Conservation (phyloP, 2,113 vertebrate species). For the Bambusicola thoracicus region DNA sequence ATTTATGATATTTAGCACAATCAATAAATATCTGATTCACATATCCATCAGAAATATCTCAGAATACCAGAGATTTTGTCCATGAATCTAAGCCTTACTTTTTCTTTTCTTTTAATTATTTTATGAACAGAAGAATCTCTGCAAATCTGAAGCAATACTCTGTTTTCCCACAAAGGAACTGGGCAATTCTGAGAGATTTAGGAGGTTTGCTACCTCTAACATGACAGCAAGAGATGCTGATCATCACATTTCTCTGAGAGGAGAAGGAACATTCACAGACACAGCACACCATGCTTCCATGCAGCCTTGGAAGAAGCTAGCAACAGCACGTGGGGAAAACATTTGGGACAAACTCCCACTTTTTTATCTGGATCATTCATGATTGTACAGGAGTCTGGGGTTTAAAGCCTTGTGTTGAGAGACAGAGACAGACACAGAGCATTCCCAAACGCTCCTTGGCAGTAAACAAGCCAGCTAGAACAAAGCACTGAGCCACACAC, state of each 20-base stretch:
- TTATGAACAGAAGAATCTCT: background rate
- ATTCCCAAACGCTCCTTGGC: background rate
- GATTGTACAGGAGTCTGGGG: background rate
- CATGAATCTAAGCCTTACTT: background rate
- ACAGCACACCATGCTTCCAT: background rate
- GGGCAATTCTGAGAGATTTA: background rate
- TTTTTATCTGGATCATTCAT: background rate
- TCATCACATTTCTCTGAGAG: background rate
- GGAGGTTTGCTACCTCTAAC: background rate
- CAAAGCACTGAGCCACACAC: background rate
- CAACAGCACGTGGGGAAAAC: background rate
- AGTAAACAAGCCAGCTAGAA: background rate
- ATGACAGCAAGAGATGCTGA: background rate
- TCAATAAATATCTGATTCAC: background rate
- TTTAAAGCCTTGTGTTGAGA: background rate
- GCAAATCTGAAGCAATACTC: background rate
- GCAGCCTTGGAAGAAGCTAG: background rate
- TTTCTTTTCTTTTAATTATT: background rate
- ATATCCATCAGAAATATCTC: background rate
- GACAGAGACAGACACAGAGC: background rate
- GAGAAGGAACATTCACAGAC: background rate
- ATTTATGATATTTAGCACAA: background rate
- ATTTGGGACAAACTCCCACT: background rate
- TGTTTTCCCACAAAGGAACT: background rate
- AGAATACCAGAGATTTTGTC: background rate